phyloP scores from a whole-genome alignment of 2,888 invertebrate species.

The Polyommatus icarus region DNA sequence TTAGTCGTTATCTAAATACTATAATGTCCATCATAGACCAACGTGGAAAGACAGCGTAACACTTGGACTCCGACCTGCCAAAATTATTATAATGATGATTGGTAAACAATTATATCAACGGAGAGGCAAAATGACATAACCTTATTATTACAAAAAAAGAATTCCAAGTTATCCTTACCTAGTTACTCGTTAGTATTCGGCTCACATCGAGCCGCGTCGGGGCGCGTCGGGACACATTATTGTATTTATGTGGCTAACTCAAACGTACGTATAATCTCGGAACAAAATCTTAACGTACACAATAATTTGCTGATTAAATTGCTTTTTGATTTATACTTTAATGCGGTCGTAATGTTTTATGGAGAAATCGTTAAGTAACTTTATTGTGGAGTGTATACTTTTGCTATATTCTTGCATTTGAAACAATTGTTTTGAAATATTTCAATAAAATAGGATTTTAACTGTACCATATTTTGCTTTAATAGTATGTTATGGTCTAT shows the following conservation, averaged over 20 bases:
- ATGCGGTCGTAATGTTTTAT: background rate
- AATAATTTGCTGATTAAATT: slow-evolving; percentile 31
- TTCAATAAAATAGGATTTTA: background rate
- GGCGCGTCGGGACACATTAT: slow-evolving; percentile 6
- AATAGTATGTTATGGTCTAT: too few species aligned
- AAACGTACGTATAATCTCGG: slow-evolving; percentile 11
- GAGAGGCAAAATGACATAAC: background rate
- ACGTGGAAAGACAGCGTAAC: too few species aligned
- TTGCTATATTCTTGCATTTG: background rate
- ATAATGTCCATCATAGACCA: too few species aligned
- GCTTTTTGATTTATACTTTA: slow-evolving; percentile 15
- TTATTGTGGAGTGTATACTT: background rate
- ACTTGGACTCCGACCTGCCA: too few species aligned
- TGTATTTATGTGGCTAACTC: slow-evolving; percentile 28
- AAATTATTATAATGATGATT: too few species aligned
- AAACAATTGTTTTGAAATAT: background rate
- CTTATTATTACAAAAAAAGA: background rate
- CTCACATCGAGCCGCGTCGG: background rate
- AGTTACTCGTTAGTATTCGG: slow-evolving; percentile 17
- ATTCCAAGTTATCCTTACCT: background rate
- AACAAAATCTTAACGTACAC: slow-evolving; percentile 11
- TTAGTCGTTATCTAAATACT: too few species aligned
- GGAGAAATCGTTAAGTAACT: slow-evolving; percentile 4
- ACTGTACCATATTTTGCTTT: too few species aligned
- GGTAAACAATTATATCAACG: too few species aligned